Evolutionary conservation across 2,797 vertebrate species (phyloP).

Genomic region (Columba guinea): DNA sequence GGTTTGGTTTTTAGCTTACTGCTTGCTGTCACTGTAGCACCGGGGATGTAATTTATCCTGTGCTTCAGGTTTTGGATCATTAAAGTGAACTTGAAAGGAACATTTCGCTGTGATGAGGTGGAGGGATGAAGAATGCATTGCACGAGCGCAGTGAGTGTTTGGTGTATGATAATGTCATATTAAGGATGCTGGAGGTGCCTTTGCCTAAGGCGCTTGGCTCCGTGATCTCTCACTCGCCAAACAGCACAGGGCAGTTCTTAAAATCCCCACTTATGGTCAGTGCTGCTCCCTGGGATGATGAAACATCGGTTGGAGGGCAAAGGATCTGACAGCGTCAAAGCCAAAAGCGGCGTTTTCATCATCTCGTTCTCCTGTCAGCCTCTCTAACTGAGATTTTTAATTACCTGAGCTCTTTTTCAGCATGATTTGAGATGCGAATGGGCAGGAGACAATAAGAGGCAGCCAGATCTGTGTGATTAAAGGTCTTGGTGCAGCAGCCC

Average conservation of each 20-base stretch:
- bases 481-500: background rate
- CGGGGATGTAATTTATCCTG: background rate
- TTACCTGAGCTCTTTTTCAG: background rate
- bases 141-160: background rate
- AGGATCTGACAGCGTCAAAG: accelerated
- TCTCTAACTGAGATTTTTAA: background rate
- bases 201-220: background rate
- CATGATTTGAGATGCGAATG: background rate
- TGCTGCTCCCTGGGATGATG: background rate
- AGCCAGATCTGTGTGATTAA: background rate
- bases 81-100: background rate
- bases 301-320: background rate
- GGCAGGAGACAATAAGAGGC: background rate
- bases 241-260: background rate
- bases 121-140: background rate
- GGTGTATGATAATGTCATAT: accelerated
- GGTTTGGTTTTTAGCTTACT: background rate
- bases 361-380: background rate
- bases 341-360: background rate
- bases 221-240: background rate
- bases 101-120: accelerated
- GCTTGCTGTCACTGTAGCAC: background rate
- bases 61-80: background rate
- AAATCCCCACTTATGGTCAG: background rate
- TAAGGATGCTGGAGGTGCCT: background rate